These are phyloP conservation scores for Bombycilla garrulus DNA, from an alignment of 2,113 vertebrate genomes.

Conservation along the genomic window DNA sequence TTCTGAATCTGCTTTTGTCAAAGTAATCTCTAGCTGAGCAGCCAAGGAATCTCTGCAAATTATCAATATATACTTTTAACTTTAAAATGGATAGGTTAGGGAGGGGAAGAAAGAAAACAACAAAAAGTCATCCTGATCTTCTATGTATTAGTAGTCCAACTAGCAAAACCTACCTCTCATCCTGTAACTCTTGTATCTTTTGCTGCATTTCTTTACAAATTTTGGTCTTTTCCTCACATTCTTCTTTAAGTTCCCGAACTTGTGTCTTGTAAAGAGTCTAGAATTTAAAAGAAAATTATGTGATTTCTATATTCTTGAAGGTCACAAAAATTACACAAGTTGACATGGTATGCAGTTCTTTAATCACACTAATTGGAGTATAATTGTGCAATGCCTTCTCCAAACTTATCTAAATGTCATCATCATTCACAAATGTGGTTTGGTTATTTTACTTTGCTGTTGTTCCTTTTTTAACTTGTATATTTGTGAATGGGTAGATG, in stretches of 20 bases:
- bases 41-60: slow-evolving; percentile 91
- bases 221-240: slow-evolving; percentile 95
- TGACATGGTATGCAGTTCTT: neutral
- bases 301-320: neutral
- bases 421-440: neutral
- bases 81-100: neutral
- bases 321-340: neutral
- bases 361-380: neutral
- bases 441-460: neutral
- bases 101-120: neutral
- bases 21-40: slow-evolving; percentile 94
- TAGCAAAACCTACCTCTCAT: slow-evolving; percentile 83
- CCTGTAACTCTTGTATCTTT: slow-evolving; percentile 91
- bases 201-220: slow-evolving; percentile 94
- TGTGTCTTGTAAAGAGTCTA: slow-evolving; percentile 98
- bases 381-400: neutral
- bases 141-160: neutral
- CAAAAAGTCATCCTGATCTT: neutral
- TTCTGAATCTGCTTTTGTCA: slow-evolving; percentile 97
- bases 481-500: neutral
- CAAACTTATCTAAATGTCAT: neutral
- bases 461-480: neutral
- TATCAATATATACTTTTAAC: neutral
- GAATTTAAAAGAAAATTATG: neutral
- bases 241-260: slow-evolving; percentile 96